A percentile compares a stretch with the other conserved stretches of the same genome.
Conservation (phyloP, 2,797 vertebrate species). For the Dallia pectoralis region DNA sequence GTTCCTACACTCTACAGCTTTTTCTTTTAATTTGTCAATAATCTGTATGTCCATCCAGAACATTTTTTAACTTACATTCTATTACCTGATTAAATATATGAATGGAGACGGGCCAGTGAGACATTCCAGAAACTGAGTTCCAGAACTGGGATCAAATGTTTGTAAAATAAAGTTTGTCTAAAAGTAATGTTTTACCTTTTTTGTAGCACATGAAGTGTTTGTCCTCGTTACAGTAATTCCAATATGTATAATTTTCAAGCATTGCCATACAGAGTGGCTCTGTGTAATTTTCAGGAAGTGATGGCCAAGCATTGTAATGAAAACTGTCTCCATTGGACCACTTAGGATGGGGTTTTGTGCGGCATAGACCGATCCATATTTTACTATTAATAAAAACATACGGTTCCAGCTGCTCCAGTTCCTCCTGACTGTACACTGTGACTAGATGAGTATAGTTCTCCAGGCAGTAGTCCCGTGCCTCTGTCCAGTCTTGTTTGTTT, state of each 20-base stretch:
- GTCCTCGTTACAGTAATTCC: rapidly evolving
- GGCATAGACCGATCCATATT: slow-evolving; percentile 33
- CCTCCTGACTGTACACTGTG: slow-evolving; percentile 42
- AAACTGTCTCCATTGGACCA: slow-evolving; percentile 32
- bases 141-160: too few relatives aligned
- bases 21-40: too few relatives aligned
- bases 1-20: too few relatives aligned
- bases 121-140: too few relatives aligned
- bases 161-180: too few relatives aligned
- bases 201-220: slow-evolving; percentile 51
- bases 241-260: background rate
- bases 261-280: slow-evolving; percentile 37
- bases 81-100: too few relatives aligned
- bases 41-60: too few relatives aligned
- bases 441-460: rapidly evolving
- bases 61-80: too few relatives aligned
- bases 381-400: too few relatives aligned
- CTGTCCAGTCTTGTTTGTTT: rapidly evolving
- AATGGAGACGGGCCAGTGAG: too few relatives aligned
- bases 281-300: rapidly evolving
- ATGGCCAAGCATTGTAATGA: rapidly evolving
- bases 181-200: slow-evolving; percentile 44
- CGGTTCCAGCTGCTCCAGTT: rapidly evolving
- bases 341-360: rapidly evolving
- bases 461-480: rapidly evolving